These are phyloP conservation scores for Aldrovandia affinis DNA, from an alignment of 2,797 vertebrate genomes.

Conservation along the genomic window DNA sequence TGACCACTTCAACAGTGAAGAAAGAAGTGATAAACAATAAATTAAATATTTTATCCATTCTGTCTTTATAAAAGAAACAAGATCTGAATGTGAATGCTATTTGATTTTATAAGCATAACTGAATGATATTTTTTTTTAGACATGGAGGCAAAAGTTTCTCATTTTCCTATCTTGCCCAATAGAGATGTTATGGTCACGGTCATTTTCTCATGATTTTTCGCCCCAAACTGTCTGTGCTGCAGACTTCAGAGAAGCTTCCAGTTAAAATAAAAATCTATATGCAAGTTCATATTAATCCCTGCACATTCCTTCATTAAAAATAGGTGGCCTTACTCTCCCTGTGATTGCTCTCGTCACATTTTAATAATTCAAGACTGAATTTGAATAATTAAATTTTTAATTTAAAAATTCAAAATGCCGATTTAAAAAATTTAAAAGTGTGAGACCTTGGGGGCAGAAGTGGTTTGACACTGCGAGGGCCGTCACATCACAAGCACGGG, in stretches of 20 bases:
- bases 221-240: background rate
- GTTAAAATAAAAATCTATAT: background rate
- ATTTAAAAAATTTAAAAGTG: slow-evolving; percentile 60
- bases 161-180: background rate
- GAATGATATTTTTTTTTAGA: background rate
- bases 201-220: background rate
- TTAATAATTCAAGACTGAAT: slow-evolving; percentile 60
- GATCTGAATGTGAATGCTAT: background rate
- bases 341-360: slow-evolving; percentile 29
- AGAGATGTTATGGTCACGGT: background rate
- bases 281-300: background rate
- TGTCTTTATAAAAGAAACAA: background rate
- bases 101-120: background rate
- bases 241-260: background rate
- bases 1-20: background rate
- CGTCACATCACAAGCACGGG: background rate
- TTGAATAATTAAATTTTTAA: slow-evolving; percentile 62
- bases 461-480: slow-evolving; percentile 8
- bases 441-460: slow-evolving; percentile 31
- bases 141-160: background rate
- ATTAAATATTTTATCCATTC: background rate
- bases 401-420: slow-evolving; percentile 61
- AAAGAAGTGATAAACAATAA: background rate
- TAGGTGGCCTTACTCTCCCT: slow-evolving; percentile 37
- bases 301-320: slow-evolving; percentile 5